Percentiles rank a stretch among this genome's conserved stretches.
These are phyloP conservation scores for Papilio polyxenes DNA, from an alignment of 1,140 invertebrate genomes.

Conservation along the genomic window DNA sequence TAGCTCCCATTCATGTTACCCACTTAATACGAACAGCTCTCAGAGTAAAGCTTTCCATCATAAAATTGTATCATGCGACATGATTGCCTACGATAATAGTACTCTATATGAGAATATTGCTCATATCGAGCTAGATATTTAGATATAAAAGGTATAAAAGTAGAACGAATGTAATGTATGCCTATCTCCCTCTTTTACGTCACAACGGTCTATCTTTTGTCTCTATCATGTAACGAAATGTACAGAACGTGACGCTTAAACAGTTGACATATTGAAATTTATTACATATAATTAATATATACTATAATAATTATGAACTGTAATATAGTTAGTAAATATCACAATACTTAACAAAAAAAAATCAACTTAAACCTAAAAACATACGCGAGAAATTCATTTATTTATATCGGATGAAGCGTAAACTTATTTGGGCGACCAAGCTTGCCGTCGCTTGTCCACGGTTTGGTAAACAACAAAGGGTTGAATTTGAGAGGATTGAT, in stretches of 20 bases:
- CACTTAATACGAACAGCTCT: background rate
- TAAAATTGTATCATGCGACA: slow-evolving; percentile 8
- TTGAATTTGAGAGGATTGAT: slow-evolving; percentile 15
- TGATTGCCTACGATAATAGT: slow-evolving; percentile 2
- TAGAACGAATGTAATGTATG: background rate
- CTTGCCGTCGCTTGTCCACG: background rate
- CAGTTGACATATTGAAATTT: too few species aligned
- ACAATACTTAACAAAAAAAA: background rate
- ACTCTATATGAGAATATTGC: background rate
- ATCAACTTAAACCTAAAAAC: background rate
- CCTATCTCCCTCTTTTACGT: background rate
- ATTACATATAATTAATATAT: too few species aligned
- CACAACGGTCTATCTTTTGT: background rate
- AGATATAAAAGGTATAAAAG: background rate
- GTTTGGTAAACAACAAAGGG: slow-evolving; percentile 12
- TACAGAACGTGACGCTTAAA: background rate
- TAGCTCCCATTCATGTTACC: background rate
- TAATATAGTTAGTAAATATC: too few species aligned
- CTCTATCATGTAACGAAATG: slow-evolving; percentile 5
- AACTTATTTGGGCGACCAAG: slow-evolving; percentile 9
- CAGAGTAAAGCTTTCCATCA: background rate
- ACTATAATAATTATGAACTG: too few species aligned
- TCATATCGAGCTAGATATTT: background rate
- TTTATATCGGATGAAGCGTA: background rate
- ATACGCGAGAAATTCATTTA: background rate